A percentile compares a stretch with the other conserved stretches of the same genome.
Conservation (phyloP, 1,140 invertebrate species). For the Papilio helenus region DNA sequence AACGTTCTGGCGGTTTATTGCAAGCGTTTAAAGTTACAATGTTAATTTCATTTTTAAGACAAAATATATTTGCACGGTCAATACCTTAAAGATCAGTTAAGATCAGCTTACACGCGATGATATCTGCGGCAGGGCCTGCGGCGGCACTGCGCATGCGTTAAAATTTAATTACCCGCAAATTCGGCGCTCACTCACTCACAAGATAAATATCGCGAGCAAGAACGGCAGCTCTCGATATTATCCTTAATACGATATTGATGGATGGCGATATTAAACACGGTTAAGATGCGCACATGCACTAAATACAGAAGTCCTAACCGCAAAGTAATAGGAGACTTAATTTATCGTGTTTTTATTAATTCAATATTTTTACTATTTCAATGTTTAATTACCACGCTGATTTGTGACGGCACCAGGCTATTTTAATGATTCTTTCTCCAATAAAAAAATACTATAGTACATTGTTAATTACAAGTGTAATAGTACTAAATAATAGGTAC, state of each 20-base stretch:
- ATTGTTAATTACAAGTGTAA: background rate
- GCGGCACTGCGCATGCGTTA: slow-evolving; percentile 51
- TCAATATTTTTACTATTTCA: background rate
- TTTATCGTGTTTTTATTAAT: background rate
- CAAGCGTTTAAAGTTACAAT: background rate
- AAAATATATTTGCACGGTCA: slow-evolving; percentile 5
- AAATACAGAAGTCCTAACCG: background rate
- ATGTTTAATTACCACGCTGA: background rate
- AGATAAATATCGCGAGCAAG: slow-evolving; percentile 45
- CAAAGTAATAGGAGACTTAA: background rate
- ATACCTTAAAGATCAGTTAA: slow-evolving; percentile 1
- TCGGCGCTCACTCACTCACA: slow-evolving; percentile 51
- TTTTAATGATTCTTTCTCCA: background rate
- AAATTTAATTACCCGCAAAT: slow-evolving; percentile 72
- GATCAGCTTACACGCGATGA: slow-evolving; percentile 56
- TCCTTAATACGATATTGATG: slow-evolving; percentile 18
- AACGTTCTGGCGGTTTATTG: background rate
- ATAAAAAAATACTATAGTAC: slow-evolving; percentile 5
- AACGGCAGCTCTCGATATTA: slow-evolving; percentile 5
- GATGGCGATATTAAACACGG: slow-evolving; percentile 9
- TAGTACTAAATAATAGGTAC: too few species aligned
- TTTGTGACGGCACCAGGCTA: background rate
- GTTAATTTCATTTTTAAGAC: background rate
- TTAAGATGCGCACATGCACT: background rate
- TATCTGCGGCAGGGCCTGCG: slow-evolving; percentile 49